Conservation (phyloP, 1,140 invertebrate species). For the Bathynomus jamesi region DNA sequence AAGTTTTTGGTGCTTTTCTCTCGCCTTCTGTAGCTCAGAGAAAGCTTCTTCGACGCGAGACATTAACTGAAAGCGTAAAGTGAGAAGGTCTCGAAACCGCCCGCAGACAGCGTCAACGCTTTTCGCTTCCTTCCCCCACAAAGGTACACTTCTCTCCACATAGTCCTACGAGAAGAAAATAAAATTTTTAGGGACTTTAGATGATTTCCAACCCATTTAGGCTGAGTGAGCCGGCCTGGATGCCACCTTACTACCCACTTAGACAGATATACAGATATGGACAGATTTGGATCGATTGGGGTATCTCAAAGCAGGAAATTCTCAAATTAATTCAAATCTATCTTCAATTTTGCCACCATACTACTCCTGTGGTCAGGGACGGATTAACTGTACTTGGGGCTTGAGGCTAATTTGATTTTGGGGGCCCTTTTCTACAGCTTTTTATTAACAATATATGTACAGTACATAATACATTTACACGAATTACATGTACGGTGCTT, state of each 20-base stretch:
- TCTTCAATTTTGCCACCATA: no score
- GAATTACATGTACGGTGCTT: no score
- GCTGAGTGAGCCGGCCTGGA: no score
- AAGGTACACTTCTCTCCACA: not conserved
- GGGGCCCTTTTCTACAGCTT: no score
- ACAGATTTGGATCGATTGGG: not conserved
- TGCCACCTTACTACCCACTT: not conserved
- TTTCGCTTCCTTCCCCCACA: not conserved
- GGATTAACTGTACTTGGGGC: no score
- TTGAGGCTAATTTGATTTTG: no score
- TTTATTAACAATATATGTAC: no score
- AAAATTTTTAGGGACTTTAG: not conserved
- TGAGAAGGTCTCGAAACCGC: not conserved
- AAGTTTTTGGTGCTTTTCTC: not conserved
- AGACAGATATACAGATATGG: not conserved
- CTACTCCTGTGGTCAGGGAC: no score
- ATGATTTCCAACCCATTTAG: not conserved
- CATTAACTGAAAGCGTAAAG: not conserved
- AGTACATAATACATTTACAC: no score
- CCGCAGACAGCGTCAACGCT: not conserved
- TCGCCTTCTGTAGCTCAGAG: not conserved
- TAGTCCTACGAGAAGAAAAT: not conserved
- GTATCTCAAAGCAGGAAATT: not conserved
- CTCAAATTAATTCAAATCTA: no score
- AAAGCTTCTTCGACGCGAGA: not conserved